These are phyloP conservation scores for Orchestia grillus DNA, from an alignment of 1,140 invertebrate species.

Conservation along the genomic window DNA sequence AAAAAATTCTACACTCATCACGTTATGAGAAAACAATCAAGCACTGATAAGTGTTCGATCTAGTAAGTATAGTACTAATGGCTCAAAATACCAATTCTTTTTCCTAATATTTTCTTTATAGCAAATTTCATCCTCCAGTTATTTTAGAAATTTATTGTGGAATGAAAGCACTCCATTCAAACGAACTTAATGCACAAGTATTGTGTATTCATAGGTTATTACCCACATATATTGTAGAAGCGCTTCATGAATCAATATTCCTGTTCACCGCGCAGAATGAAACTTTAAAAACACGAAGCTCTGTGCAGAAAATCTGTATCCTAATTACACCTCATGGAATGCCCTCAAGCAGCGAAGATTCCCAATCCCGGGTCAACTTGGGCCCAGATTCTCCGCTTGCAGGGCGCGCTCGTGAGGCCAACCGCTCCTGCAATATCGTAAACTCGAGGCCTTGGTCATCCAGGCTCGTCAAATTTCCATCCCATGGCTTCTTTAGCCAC, in stretches of 20 bases:
- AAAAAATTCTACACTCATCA: not conserved
- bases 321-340: not conserved
- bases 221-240: not conserved
- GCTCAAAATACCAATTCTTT: not conserved
- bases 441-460: not conserved
- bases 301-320: not conserved
- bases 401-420: not conserved
- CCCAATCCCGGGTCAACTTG: not conserved
- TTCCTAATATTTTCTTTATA: not conserved
- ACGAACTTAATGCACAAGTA: not conserved
- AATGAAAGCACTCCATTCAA: not conserved
- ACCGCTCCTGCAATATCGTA: not conserved
- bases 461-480: conserved; percentile 21
- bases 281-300: not conserved
- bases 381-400: not conserved
- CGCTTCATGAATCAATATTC: not conserved
- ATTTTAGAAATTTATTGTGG: not conserved
- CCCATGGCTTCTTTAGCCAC: conserved; percentile 10
- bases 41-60: not conserved
- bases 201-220: not conserved
- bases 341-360: not conserved
- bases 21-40: not conserved
- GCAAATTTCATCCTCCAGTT: not conserved
- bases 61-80: not conserved
- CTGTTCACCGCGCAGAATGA: not conserved